A percentile compares a stretch with the other conserved stretches of the same genome.
Conservation (phyloP, 2,113 vertebrate genomes). For the Monopterus albus region DNA sequence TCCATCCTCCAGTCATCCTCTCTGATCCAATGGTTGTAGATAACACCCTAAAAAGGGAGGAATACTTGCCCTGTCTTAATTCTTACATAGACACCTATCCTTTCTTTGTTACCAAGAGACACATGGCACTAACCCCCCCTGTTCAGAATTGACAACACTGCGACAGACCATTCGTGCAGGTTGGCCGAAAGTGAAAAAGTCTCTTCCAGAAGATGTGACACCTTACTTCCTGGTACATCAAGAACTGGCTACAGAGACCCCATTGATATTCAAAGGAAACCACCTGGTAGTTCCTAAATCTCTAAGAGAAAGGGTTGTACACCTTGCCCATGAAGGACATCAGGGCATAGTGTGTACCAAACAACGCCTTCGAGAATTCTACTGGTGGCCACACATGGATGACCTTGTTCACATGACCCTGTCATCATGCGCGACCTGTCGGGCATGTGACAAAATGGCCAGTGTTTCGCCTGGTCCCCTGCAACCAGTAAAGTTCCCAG, state of each 20-base stretch:
- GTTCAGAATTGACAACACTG: conserved; percentile 1
- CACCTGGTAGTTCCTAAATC: background rate
- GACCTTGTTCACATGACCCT: no score
- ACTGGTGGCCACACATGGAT: background rate
- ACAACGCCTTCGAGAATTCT: conserved; percentile 1
- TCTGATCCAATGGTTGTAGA: no score
- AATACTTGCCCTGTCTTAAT: no score
- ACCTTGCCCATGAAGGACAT: background rate
- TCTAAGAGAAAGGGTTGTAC: background rate
- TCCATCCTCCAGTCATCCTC: no score
- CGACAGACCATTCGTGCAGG: background rate
- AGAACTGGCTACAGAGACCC: background rate
- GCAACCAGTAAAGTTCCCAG: no score
- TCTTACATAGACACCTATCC: no score
- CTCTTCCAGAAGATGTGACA: background rate
- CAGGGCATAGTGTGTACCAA: background rate
- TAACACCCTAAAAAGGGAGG: no score
- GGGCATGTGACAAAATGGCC: background rate
- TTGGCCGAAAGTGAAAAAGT: background rate
- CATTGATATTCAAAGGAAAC: background rate
- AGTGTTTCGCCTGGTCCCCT: no score
- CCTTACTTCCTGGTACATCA: background rate
- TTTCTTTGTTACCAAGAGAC: no score
- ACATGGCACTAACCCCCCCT: no score
- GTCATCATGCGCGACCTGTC: background rate